Conservation (phyloP, 2,797 vertebrate species). For the Scolopax bukidnonensis region DNA sequence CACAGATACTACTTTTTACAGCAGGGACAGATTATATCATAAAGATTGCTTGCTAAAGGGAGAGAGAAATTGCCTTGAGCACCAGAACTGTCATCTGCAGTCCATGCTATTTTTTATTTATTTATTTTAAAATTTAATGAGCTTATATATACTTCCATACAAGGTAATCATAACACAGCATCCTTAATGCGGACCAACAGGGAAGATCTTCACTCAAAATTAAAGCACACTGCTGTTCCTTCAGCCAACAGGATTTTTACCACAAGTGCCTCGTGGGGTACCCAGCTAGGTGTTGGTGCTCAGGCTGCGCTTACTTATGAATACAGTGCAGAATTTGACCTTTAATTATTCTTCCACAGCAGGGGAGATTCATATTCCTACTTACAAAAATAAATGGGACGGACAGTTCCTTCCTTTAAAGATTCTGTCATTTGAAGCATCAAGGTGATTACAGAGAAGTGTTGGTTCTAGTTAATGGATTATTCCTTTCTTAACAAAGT, state of each 20-base stretch:
- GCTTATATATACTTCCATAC: background rate
- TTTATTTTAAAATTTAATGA: background rate
- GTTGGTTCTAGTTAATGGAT: background rate
- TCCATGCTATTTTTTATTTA: background rate
- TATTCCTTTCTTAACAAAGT: background rate
- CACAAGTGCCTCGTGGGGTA: background rate
- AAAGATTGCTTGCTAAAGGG: background rate
- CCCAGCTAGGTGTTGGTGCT: background rate
- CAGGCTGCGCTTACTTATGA: background rate
- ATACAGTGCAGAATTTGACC: background rate
- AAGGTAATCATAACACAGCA: background rate
- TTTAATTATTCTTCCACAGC: slow-evolving; percentile 31
- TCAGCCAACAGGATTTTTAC: background rate
- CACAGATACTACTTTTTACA: background rate
- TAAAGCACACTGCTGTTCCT: background rate
- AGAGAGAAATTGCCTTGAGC: background rate
- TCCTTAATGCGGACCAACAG: background rate
- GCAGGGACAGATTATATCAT: background rate
- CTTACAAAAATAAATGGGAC: background rate
- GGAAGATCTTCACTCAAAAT: background rate
- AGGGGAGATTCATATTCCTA: background rate
- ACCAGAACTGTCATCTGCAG: background rate
- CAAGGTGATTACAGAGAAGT: background rate
- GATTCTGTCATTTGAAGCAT: background rate
- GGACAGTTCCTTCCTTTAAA: background rate